phyloP scores from a whole-genome alignment of 2,888 invertebrate species.

The Temnothorax unifasciatus region DNA sequence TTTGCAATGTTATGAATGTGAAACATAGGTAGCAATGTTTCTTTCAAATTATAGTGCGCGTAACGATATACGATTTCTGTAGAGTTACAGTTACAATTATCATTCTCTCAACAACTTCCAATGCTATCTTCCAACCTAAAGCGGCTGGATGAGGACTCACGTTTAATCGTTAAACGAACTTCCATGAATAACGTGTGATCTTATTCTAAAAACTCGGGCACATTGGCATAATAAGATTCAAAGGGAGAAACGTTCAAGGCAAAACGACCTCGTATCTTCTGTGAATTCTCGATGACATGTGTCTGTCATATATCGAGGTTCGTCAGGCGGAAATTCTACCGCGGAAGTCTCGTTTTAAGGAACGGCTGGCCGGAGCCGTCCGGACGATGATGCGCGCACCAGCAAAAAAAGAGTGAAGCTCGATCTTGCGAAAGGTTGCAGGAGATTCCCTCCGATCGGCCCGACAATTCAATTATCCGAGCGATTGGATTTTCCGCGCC shows the following conservation, averaged over 20 bases:
- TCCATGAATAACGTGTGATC: conserved; percentile 13
- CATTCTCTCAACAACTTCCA: not conserved
- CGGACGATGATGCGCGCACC: conserved; percentile 9
- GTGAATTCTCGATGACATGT: not conserved
- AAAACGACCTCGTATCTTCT: not conserved
- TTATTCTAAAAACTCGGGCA: conserved; percentile 13
- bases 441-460: conserved; percentile 59
- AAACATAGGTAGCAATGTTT: not conserved
- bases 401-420: conserved; percentile 29
- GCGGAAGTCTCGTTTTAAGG: conserved; percentile 25
- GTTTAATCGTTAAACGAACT: conserved; percentile 37
- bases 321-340: conserved; percentile 5
- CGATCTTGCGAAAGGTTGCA: conserved; percentile 46
- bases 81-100: not conserved
- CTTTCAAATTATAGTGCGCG: not conserved
- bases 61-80: not conserved
- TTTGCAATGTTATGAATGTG: not conserved
- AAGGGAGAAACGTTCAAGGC: conserved; percentile 22
- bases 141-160: not conserved
- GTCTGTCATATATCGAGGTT: not conserved
- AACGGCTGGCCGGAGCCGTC: not conserved
- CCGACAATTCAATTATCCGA: conserved; percentile 68
- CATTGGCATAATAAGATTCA: conserved; percentile 18
- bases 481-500: conserved; percentile 68
- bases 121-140: not conserved